Conservation (phyloP, 2,888 invertebrate genomes). For the Antheraea assamensis region DNA sequence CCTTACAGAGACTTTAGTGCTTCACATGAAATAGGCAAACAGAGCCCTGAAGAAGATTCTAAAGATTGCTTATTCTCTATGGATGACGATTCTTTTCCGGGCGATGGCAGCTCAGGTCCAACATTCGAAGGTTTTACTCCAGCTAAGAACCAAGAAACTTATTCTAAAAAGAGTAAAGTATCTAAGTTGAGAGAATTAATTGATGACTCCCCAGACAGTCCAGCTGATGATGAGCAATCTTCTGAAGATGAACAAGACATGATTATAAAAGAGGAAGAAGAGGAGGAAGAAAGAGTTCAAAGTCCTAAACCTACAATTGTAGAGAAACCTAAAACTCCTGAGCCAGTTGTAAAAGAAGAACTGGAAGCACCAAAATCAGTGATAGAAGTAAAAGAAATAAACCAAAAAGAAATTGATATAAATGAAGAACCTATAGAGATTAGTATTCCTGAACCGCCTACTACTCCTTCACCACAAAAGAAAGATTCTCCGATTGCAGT, state of each 20-base stretch:
- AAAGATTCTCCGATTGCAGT: slow-evolving; percentile 17
- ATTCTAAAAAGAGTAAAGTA: slow-evolving; percentile 78
- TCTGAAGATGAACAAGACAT: slow-evolving; percentile 74
- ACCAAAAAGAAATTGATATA: slow-evolving; percentile 40
- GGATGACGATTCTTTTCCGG: slow-evolving; percentile 83
- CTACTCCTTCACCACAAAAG: slow-evolving; percentile 54
- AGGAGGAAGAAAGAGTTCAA: slow-evolving; percentile 40
- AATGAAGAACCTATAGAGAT: slow-evolving; percentile 43
- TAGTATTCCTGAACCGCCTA: slow-evolving; percentile 55
- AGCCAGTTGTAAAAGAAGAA: slow-evolving; percentile 47
- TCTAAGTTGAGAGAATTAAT: slow-evolving; percentile 72
- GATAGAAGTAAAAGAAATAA: slow-evolving; percentile 35
- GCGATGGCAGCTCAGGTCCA: slow-evolving; percentile 76
- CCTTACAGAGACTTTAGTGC: slow-evolving; percentile 70
- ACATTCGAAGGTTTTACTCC: slow-evolving; percentile 82
- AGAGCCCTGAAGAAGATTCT: slow-evolving; percentile 84
- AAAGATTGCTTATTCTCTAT: slow-evolving; percentile 83
- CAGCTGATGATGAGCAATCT: slow-evolving; percentile 78
- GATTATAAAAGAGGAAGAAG: slow-evolving; percentile 49
- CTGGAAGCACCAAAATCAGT: slow-evolving; percentile 36
- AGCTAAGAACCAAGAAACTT: slow-evolving; percentile 80
- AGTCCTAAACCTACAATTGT: slow-evolving; percentile 46
- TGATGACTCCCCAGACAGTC: slow-evolving; percentile 76
- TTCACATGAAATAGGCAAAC: slow-evolving; percentile 81
- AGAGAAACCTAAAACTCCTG: slow-evolving; percentile 47